Percentiles rank a stretch among this genome's conserved stretches.
Evolutionary conservation across 1,140 invertebrate species (phyloP).

Genomic region (Drosophila willistoni): DNA sequence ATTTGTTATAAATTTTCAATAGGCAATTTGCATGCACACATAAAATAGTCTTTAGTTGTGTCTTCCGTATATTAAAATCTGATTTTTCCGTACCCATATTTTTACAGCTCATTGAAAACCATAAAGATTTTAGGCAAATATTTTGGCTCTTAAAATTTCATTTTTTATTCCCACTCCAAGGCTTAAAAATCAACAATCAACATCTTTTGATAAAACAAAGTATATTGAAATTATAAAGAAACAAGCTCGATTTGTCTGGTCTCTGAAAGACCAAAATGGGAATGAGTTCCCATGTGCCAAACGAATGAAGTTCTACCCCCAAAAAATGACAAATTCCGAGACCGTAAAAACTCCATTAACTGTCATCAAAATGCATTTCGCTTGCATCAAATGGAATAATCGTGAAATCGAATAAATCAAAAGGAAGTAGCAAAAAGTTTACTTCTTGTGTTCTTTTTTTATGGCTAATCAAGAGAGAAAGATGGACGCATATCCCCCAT

Average conservation of each 20-base stretch:
- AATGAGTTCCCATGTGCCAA: slow-evolving; percentile 17
- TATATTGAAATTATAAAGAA: not conserved
- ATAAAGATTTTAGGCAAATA: slow-evolving; percentile 6
- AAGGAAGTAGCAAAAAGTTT: slow-evolving; percentile 43
- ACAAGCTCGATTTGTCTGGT: slow-evolving; percentile 28
- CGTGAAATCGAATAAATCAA: slow-evolving; percentile 80
- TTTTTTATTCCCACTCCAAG: not conserved
- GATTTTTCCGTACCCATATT: not conserved
- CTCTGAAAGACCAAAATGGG: slow-evolving; percentile 42
- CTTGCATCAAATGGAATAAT: slow-evolving; percentile 76
- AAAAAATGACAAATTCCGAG: slow-evolving; percentile 49
- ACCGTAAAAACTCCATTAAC: slow-evolving; percentile 80
- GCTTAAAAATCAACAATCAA: not conserved
- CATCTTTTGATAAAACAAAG: not conserved
- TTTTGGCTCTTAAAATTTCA: slow-evolving; percentile 8
- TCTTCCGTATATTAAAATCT: not conserved
- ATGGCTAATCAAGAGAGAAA: slow-evolving; percentile 68
- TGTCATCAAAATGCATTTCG: slow-evolving; percentile 80
- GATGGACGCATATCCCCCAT: slow-evolving; percentile 30
- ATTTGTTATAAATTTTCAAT: too few relatives aligned
- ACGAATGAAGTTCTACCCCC: slow-evolving; percentile 31
- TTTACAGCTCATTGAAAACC: not conserved
- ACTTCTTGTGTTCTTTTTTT: slow-evolving; percentile 44
- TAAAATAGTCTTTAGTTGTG: not conserved
- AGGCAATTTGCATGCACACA: too few relatives aligned